phyloP scores from a whole-genome alignment of 2,888 invertebrate genomes.

The Muscina levida region DNA sequence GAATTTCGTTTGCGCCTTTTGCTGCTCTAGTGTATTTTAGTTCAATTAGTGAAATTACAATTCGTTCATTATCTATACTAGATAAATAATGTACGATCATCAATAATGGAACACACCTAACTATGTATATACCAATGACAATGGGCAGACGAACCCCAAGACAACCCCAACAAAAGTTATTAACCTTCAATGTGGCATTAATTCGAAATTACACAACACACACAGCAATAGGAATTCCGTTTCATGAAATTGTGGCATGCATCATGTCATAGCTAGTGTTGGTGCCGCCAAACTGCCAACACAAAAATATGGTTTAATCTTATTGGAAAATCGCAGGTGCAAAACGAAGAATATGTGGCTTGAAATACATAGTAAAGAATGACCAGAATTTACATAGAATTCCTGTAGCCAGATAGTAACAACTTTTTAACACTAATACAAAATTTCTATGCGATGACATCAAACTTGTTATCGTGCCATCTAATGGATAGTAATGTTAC shows the following conservation, averaged over 20 bases:
- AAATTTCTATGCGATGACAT: conserved; percentile 10
- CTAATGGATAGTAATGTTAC: conserved; percentile 7
- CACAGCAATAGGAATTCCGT: conserved; percentile 2
- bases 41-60: conserved; percentile 46
- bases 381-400: conserved; percentile 13
- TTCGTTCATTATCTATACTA: conserved; percentile 27
- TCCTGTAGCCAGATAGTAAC: conserved; percentile 2
- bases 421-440: no score
- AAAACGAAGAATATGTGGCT: not conserved
- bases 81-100: conserved; percentile 49
- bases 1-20: not conserved
- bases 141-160: not conserved
- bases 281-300: no score
- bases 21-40: not conserved
- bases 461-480: conserved; percentile 13
- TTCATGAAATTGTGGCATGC: not conserved
- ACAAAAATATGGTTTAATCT: not conserved
- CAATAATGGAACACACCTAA: conserved; percentile 54
- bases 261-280: not conserved
- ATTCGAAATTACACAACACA: conserved; percentile 14
- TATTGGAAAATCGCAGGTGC: not conserved
- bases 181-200: conserved; percentile 40
- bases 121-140: not conserved
- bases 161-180: conserved; percentile 34
- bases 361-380: conserved; percentile 6